phyloP scores from a whole-genome alignment of 1,140 invertebrate genomes.

The Hypothenemus hampei region DNA sequence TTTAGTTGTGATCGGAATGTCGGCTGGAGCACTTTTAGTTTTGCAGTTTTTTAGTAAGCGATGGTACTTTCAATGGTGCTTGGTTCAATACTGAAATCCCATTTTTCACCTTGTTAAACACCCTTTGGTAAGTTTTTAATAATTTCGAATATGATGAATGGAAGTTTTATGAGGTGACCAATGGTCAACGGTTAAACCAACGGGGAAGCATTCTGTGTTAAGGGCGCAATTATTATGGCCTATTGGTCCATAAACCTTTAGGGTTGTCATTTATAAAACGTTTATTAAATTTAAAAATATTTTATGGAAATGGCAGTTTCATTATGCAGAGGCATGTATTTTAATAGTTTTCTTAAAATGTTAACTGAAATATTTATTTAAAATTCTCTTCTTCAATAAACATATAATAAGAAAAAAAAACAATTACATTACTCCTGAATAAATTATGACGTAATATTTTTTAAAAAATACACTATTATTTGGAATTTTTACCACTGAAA shows the following conservation, averaged over 20 bases:
- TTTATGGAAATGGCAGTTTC: too few species aligned
- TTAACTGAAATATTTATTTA: too few species aligned
- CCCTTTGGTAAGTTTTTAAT: neutral
- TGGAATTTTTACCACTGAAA: too few species aligned
- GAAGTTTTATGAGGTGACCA: neutral
- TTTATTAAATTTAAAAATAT: too few species aligned
- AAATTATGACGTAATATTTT: too few species aligned
- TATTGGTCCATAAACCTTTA: neutral
- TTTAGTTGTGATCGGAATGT: slow-evolving; percentile 2
- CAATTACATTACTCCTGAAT: too few species aligned
- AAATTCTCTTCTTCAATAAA: too few species aligned
- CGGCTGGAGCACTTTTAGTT: slow-evolving; percentile 5
- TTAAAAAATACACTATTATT: too few species aligned
- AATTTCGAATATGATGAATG: neutral
- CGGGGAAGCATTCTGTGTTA: neutral
- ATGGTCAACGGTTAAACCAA: neutral
- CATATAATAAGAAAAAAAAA: too few species aligned
- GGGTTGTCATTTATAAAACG: too few species aligned
- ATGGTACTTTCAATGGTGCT: neutral
- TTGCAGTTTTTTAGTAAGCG: neutral
- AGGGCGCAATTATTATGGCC: neutral
- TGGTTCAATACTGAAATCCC: neutral
- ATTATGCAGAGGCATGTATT: too few species aligned
- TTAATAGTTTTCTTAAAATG: too few species aligned
- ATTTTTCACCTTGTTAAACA: neutral